phyloP scores from a whole-genome alignment of 2,113 vertebrate genomes.

The Apteryx owenii region DNA sequence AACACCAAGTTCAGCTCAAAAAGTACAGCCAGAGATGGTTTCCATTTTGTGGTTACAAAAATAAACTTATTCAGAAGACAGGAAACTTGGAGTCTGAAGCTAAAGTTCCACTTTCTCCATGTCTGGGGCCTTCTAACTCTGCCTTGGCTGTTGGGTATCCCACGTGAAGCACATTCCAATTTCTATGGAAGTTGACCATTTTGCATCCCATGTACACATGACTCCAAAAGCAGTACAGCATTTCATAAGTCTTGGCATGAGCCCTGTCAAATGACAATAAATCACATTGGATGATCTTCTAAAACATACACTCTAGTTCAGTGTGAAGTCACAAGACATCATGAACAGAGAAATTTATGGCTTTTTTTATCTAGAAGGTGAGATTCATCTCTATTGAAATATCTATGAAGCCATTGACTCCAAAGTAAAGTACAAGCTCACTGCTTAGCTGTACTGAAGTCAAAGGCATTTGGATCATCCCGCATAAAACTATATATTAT shows the following conservation, averaged over 20 bases:
- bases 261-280: neutral
- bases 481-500: constrained; percentile 17
- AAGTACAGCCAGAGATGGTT: neutral
- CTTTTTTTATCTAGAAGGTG: neutral
- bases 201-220: neutral
- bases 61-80: neutral
- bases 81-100: neutral
- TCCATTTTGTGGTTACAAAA: neutral
- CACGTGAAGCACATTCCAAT: neutral
- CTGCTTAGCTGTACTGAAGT: neutral
- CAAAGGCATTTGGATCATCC: constrained; percentile 43
- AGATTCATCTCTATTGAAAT: neutral
- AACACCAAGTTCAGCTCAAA: neutral
- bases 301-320: neutral
- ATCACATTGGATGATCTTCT: neutral
- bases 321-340: neutral
- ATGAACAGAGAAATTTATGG: neutral
- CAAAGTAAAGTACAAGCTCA: neutral
- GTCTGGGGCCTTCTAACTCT: neutral
- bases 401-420: neutral
- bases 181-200: neutral
- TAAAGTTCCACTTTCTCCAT: neutral
- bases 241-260: neutral
- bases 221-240: neutral
- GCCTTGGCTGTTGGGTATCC: neutral